Percentiles rank a stretch among this genome's conserved stretches.
Conservation (phyloP, 2,797 vertebrate species). For the Gila robusta region DNA sequence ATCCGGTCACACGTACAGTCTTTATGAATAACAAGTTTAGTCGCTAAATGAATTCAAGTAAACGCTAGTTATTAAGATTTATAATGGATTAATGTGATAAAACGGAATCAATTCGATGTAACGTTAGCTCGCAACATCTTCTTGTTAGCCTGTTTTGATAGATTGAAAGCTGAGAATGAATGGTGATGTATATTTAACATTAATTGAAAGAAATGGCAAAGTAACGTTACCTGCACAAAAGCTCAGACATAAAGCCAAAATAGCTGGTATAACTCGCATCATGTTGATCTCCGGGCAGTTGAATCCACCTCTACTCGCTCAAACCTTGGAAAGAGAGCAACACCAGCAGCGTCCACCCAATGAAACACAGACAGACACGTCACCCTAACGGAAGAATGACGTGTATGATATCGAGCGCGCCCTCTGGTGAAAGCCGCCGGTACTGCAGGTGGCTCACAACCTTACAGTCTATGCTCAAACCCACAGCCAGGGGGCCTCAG, state of each 20-base stretch:
- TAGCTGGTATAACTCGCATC: conserved; percentile 38
- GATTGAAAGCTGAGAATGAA: background rate
- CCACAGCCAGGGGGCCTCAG: background rate
- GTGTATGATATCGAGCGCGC: background rate
- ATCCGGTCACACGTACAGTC: background rate
- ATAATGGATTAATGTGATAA: background rate
- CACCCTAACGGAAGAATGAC: conserved; percentile 34
- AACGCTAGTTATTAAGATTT: background rate
- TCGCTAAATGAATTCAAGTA: background rate
- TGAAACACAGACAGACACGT: conserved; percentile 63
- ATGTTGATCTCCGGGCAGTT: conserved; percentile 28
- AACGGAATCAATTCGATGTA: background rate
- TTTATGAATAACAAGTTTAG: background rate
- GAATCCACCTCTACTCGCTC: background rate
- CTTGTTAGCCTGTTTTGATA: background rate
- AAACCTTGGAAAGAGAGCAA: conserved; percentile 20
- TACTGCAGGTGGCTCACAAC: conserved; percentile 10
- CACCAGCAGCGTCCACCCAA: conserved; percentile 5
- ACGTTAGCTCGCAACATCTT: background rate
- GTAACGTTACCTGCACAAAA: conserved; percentile 55
- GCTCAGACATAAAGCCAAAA: conserved; percentile 56
- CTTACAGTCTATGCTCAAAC: no score
- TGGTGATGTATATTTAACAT: background rate
- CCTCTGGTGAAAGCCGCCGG: conserved; percentile 54
- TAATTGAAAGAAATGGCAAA: background rate